Conservation (phyloP, 1,140 invertebrate species). For the Bombus waltoni region DNA sequence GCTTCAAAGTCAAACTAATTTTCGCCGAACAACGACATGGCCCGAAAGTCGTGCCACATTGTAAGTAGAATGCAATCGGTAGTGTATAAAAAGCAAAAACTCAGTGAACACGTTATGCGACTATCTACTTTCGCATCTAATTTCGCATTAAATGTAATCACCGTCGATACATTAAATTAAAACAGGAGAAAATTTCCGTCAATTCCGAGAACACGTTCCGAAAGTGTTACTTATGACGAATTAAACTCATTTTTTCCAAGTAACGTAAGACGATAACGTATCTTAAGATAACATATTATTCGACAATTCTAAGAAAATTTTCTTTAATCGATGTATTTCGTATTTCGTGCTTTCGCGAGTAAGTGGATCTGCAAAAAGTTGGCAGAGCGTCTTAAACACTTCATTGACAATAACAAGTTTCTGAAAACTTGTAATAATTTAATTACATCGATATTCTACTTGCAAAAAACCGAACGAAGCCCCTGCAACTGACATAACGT, state of each 20-base stretch:
- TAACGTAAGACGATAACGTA: no score
- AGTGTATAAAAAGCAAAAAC: not conserved
- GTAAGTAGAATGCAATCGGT: not conserved
- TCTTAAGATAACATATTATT: no score
- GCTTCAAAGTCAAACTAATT: slow-evolving; percentile 1
- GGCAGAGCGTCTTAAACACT: not conserved
- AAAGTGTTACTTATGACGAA: no score
- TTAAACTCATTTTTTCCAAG: no score
- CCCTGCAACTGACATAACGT: not conserved
- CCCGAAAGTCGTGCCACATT: not conserved
- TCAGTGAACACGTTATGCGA: no score
- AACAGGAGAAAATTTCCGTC: not conserved
- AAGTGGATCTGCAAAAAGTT: not conserved
- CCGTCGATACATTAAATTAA: not conserved
- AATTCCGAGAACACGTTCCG: no score
- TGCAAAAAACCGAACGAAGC: not conserved
- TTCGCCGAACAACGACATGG: not conserved
- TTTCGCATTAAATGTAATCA: not conserved
- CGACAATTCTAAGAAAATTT: no score
- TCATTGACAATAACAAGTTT: not conserved
- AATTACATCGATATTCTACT: not conserved
- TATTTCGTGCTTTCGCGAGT: no score
- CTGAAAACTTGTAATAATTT: not conserved
- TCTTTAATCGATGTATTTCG: no score
- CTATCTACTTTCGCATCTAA: not conserved